phyloP scores from a whole-genome alignment of 2,113 vertebrate genomes.

The Ancistrus triradiatus region DNA sequence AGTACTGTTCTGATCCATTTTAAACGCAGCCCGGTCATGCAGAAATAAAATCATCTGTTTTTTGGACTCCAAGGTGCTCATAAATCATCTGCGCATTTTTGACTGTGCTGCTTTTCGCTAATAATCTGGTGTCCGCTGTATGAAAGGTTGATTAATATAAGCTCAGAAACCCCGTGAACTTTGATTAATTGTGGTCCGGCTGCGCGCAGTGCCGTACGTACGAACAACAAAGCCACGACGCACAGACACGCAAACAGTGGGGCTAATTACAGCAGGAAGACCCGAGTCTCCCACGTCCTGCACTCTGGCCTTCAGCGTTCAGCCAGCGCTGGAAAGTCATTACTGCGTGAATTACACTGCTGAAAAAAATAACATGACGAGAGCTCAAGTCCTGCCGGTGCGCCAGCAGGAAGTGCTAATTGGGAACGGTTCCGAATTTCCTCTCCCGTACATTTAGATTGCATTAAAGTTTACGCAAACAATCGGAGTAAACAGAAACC shows the following conservation, averaged over 20 bases:
- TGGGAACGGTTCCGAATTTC: constrained; percentile 17
- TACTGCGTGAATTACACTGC: constrained; percentile 62
- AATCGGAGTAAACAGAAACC: too few species aligned
- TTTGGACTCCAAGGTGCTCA: constrained; percentile 15
- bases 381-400: constrained; percentile 4
- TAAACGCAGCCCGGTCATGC: not conserved
- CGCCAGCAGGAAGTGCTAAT: constrained; percentile 7
- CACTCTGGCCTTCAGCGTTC: constrained; percentile 60
- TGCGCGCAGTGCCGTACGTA: constrained; percentile 36
- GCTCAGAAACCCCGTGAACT: constrained; percentile 41
- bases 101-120: constrained; percentile 21
- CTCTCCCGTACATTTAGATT: too few species aligned
- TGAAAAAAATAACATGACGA: constrained; percentile 45
- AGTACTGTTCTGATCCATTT: constrained; percentile 17
- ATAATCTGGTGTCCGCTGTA: constrained; percentile 25
- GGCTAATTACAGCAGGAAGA: constrained; percentile 68
- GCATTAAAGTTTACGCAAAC: too few species aligned
- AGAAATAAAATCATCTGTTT: constrained; percentile 30
- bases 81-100: constrained; percentile 38
- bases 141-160: constrained; percentile 38
- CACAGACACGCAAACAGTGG: constrained; percentile 64
- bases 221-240: constrained; percentile 61
- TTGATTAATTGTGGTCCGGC: constrained; percentile 40
- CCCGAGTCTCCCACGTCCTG: constrained; percentile 67
- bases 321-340: constrained; percentile 67